Conservation (phyloP, 2,888 invertebrate species). For the Pyrgus malvae region DNA sequence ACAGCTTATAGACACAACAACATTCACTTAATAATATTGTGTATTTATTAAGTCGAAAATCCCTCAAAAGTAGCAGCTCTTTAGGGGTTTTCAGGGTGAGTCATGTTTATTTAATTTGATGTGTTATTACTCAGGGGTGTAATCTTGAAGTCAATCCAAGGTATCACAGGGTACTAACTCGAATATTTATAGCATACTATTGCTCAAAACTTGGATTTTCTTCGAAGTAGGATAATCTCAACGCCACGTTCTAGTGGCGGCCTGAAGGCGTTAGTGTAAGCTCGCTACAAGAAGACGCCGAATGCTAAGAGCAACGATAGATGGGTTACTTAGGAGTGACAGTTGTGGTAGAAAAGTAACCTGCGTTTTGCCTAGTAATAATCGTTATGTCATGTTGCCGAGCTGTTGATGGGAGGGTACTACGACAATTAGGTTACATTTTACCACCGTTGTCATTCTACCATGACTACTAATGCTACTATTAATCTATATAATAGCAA, state of each 20-base stretch:
- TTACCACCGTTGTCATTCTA: no score
- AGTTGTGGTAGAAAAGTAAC: no score
- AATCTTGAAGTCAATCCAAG: conserved; percentile 19
- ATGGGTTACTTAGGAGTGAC: no score
- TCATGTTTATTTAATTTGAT: conserved; percentile 2
- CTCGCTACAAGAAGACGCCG: background rate
- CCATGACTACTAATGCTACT: no score
- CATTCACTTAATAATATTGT: background rate
- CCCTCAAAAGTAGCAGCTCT: background rate
- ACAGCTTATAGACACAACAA: no score
- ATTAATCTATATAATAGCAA: no score
- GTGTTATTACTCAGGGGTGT: background rate
- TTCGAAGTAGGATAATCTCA: conserved; percentile 18
- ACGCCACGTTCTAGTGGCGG: conserved; percentile 43
- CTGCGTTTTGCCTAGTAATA: no score
- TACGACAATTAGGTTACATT: no score
- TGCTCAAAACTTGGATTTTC: conserved; percentile 22
- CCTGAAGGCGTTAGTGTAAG: conserved; percentile 18
- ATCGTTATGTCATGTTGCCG: no score
- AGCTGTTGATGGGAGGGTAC: no score
- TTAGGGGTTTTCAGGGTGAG: conserved; percentile 7
- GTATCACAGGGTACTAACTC: conserved; percentile 16
- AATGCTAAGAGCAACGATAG: no score
- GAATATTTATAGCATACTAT: conserved; percentile 17
- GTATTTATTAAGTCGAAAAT: background rate